Conservation (phyloP, 2,888 invertebrate species). For the Eudemis profundana region DNA sequence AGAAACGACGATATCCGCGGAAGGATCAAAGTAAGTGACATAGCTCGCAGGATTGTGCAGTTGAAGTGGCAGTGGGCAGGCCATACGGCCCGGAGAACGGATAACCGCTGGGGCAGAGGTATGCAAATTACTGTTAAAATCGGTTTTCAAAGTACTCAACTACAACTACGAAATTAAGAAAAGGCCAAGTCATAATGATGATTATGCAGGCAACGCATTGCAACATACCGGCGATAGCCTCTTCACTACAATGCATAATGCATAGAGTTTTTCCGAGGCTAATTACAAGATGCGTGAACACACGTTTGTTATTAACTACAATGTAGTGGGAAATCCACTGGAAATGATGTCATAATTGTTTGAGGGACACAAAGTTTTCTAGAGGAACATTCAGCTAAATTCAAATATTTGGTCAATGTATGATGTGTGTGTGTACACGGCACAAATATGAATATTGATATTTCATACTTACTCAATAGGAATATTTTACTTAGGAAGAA, state of each 20-base stretch:
- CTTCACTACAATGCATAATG: conserved; percentile 36
- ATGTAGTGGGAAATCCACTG: conserved; percentile 35
- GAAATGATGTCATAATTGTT: conserved; percentile 39
- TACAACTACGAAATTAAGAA: conserved; percentile 10
- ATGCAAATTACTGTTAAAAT: background rate
- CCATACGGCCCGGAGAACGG: too few species aligned
- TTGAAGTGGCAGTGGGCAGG: too few species aligned
- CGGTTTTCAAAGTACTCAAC: background rate
- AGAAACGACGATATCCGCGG: too few species aligned
- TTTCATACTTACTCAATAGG: background rate
- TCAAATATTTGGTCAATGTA: background rate
- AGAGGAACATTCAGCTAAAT: conserved; percentile 1
- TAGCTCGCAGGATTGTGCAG: too few species aligned
- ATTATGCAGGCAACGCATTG: conserved; percentile 15
- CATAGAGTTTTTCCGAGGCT: conserved; percentile 31
- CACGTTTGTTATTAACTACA: conserved; percentile 32
- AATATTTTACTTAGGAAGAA: too few species aligned
- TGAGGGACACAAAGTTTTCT: conserved; percentile 14
- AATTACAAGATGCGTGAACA: conserved; percentile 30
- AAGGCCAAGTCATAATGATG: conserved; percentile 14
- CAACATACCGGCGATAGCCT: conserved; percentile 26
- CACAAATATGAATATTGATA: background rate
- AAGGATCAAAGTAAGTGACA: too few species aligned
- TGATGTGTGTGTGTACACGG: background rate
- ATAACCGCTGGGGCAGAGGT: too few species aligned